Base-by-base conservation (phyloP, 2,888 invertebrate species). In the Acanthosepion lycidas region DNA sequence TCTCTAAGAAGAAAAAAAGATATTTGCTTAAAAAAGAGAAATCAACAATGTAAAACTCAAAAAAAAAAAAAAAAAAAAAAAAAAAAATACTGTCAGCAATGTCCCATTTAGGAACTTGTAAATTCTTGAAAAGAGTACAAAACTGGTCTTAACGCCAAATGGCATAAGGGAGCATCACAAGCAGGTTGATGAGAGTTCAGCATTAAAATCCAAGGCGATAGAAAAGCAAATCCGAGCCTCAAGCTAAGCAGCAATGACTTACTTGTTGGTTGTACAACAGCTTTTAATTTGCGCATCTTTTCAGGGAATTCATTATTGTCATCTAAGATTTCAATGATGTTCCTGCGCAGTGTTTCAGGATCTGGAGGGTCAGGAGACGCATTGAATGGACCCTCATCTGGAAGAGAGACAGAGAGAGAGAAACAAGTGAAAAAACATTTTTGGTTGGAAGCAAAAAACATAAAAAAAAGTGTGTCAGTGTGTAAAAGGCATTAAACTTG, bases 321-420 rank as follows among this genome's bases (percentile, higher is more conserved):
- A 95, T 96, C 97, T 8, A 97, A 96, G 94, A 97, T 97, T 95
- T 97, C 97, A 94, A 97, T 96, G 55, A 97, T 96, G 53, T 97
- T 96, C 26, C 96, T 96, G 93, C 97, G 96, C 92, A 97, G 96
- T 94, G 97, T 97, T 95, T 97, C 97, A n/a, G 97, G 97, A 95
- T 97, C 97, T n/a, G 97, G 96, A 33, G 97, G 95, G 94, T 97
- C 97, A 92, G 96, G 96, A 5, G 97, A 97, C 4, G 96, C 96
- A 9, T 33, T 59, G 59, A 64, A 94, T n/a, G 94, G 94, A 53
- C 94, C 94, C 59, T 94, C 94, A 94, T 94, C 94, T 94, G 55
- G 9, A 94, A 78, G 78, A 9, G 28, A 64, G 64, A 26, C n/a
- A n/a, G n/a, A n/a, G 18, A 20, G 64, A 26, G 6, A 9, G 78